phyloP scores from a whole-genome alignment of 2,888 invertebrate species.

The Sesia bembeciformis region DNA sequence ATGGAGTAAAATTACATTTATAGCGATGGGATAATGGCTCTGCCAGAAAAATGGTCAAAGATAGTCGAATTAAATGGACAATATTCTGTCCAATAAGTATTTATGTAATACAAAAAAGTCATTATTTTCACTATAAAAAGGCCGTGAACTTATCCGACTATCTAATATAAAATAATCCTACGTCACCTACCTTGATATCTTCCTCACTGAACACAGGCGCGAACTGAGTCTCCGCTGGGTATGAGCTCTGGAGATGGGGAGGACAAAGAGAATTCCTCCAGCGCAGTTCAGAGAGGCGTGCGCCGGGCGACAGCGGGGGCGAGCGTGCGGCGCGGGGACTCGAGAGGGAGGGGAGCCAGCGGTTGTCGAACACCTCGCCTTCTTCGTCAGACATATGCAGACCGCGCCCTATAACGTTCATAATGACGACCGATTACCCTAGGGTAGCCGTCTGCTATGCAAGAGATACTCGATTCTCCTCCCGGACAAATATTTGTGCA shows the following conservation, averaged over 20 bases:
- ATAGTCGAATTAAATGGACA: too few relatives aligned
- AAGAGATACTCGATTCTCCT: too few relatives aligned
- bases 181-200: constrained; percentile 46
- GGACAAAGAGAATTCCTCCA: constrained; percentile 87
- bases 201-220: constrained; percentile 65
- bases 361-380: constrained; percentile 88
- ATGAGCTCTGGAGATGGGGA: constrained; percentile 89
- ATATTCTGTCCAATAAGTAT: too few relatives aligned
- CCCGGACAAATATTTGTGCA: too few relatives aligned
- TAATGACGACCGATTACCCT: too few relatives aligned
- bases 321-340: constrained; percentile 64
- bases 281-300: constrained; percentile 79
- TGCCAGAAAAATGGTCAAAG: too few relatives aligned
- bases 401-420: constrained; percentile 37
- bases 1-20: too few relatives aligned
- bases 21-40: too few relatives aligned
- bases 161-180: neutral
- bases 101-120: too few relatives aligned
- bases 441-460: too few relatives aligned
- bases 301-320: constrained; percentile 13
- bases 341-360: constrained; percentile 81
- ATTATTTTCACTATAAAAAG: too few relatives aligned
- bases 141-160: too few relatives aligned
- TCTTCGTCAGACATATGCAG: constrained; percentile 89
- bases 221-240: constrained; percentile 87